Evolutionary conservation across 2,113 vertebrate genomes (phyloP).

Genomic region (Psittacula cyanocephala): DNA sequence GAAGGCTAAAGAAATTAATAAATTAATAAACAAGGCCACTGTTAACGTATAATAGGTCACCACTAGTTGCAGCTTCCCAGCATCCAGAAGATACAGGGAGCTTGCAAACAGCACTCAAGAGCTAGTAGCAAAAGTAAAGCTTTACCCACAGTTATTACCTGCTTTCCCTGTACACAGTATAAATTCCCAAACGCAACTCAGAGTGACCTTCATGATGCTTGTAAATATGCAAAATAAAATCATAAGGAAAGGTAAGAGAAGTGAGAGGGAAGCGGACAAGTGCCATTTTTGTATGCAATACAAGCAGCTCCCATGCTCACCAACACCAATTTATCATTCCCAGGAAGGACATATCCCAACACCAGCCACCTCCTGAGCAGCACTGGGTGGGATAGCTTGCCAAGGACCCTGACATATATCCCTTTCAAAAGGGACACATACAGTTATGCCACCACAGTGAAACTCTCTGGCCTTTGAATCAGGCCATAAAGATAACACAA

Average conservation of each 20-base stretch:
- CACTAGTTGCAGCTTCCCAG: neutral
- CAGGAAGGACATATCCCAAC: conserved; percentile 2
- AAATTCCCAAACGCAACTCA: neutral
- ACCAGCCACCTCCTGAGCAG: neutral
- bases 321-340: neutral
- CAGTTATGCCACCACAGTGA: neutral
- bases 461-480: neutral
- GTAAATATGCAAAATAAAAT: neutral
- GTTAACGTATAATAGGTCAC: neutral
- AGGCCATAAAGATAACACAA: neutral
- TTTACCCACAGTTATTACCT: neutral
- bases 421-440: neutral
- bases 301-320: neutral
- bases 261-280: neutral
- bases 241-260: neutral
- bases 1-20: neutral
- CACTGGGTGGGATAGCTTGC: neutral
- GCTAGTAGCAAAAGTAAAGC: neutral
- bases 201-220: neutral
- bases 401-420: neutral
- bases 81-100: neutral
- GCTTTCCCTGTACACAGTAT: neutral
- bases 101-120: neutral
- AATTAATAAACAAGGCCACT: neutral
- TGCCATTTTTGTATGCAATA: neutral